These are phyloP conservation scores for Conopomorpha cramerella DNA, from an alignment of 1,140 invertebrate species.

Conservation along the genomic window DNA sequence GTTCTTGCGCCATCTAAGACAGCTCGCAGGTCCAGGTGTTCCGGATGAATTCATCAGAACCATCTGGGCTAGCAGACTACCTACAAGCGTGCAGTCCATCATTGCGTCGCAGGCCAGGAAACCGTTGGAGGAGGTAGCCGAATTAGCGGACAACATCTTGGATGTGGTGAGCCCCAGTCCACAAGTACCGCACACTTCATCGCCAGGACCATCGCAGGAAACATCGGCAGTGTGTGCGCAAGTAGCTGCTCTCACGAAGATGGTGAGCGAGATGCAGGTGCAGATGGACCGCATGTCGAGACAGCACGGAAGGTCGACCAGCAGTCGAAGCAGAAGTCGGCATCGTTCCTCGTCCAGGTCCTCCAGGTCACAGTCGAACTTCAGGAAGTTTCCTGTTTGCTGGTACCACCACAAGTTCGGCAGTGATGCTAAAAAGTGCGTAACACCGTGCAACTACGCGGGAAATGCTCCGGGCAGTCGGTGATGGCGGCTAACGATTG, in stretches of 20 bases:
- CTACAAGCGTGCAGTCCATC: slow-evolving; percentile 4
- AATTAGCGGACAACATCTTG: too few species aligned
- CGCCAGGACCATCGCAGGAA: too few species aligned
- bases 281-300: too few species aligned
- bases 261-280: too few species aligned
- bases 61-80: slow-evolving; percentile 19
- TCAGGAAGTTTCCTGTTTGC: slow-evolving; percentile 1
- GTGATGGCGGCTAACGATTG: slow-evolving; percentile 2
- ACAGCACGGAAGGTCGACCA: too few species aligned
- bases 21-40: slow-evolving; percentile 8
- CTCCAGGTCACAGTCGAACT: not conserved
- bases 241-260: too few species aligned
- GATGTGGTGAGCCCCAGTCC: too few species aligned
- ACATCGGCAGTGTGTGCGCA: too few species aligned
- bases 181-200: too few species aligned
- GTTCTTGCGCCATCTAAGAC: slow-evolving; percentile 12
- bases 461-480: slow-evolving; percentile 3
- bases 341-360: slow-evolving; percentile 1
- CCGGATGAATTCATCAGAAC: slow-evolving; percentile 10
- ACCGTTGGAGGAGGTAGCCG: slow-evolving; percentile 1
- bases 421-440: slow-evolving; percentile 1
- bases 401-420: slow-evolving; percentile 4
- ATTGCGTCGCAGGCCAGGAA: slow-evolving; percentile 3
- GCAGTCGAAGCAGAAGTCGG: slow-evolving; percentile 1
- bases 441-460: slow-evolving; percentile 1